Evolutionary conservation across 2,888 invertebrate species (phyloP), one percentile per base, ranked within the genome.

Genomic region (Hartigia nigra): DNA sequence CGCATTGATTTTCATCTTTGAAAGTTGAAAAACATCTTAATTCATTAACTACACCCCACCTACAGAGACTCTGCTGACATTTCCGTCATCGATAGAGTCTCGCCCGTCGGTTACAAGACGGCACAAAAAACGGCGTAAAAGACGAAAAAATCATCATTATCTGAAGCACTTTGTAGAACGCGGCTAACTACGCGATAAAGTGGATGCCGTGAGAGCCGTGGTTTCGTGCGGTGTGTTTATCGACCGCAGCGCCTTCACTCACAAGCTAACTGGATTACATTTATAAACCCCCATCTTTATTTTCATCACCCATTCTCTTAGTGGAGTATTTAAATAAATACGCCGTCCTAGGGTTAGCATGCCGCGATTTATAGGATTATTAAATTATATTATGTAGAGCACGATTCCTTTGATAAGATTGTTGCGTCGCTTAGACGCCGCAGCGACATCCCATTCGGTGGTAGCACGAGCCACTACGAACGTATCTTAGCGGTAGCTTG

Each of bases 241-340:
- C 85, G 85, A 83, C 82, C 83, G 81, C 81, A 81, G 80, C 82
- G 81, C 83, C 82, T 83, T 84, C 83, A 81, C 83, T 83, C 83
- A 81, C 82, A 80, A 84, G 78, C 84, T 81, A 84, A 84, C 82
- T 86, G 82, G 83, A 86, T 85, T 84, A 84, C 81, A 84, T 84
- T 85, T 82, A 82, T 78, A 81, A 82, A 82, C 80, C 79, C 72
- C 74, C 76, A 55, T 14, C 74, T 76, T 36, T 39, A 72, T 69
- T 55, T 31, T 74, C 37, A 32, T 37, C 32, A 32, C 75, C 79
- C 69, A 78, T 78, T 55, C 75, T 76, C 76, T 70, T 72, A 70
- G 37, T n/a, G 69, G 78, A 77, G 75, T 79, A 81, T 82, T 82
- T 82, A 75, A 82, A 81, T 81, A 79, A 82, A 78, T 79, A 82